phyloP scores from a whole-genome alignment of 2,888 invertebrate species.

The Chymomyza fuscimana region DNA sequence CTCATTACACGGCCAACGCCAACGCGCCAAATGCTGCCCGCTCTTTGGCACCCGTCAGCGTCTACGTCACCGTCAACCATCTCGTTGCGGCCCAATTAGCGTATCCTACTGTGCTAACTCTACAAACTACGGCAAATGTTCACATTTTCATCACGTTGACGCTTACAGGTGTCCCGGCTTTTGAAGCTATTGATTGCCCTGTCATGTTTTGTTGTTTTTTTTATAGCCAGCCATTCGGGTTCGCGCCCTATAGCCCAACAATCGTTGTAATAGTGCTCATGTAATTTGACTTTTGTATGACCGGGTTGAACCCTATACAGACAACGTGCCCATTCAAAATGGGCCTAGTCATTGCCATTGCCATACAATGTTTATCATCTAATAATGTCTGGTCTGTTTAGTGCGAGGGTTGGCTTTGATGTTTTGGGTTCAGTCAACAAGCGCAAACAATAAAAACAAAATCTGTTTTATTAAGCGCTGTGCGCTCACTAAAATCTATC shows the following conservation, averaged over 20 bases:
- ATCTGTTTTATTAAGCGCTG: too few species aligned
- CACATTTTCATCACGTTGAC: constrained; percentile 40
- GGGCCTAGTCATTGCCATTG: constrained; percentile 34
- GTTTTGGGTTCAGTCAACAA: too few species aligned
- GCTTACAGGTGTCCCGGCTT: constrained; percentile 28
- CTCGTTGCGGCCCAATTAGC: constrained; percentile 15
- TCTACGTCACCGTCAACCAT: constrained; percentile 21
- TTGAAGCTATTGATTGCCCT: constrained; percentile 27
- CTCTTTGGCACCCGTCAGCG: constrained; percentile 15
- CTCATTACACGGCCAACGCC: constrained; percentile 71
- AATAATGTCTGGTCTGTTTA: constrained; percentile 17
- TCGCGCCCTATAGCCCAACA: constrained; percentile 22
- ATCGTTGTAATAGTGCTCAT: constrained; percentile 34
- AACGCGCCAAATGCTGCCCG: constrained; percentile 19
- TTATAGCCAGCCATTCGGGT: not conserved
- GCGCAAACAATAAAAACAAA: too few species aligned
- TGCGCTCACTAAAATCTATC: too few species aligned
- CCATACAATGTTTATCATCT: constrained; percentile 45
- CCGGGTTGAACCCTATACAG: not conserved
- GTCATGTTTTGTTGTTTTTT: not conserved
- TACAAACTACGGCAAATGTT: constrained; percentile 17
- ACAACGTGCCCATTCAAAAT: not conserved
- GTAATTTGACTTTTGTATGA: constrained; percentile 42
- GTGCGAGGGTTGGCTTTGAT: not conserved
- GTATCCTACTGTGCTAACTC: not conserved